phyloP scores from a whole-genome alignment of 2,797 vertebrate species.

The Tenualosa thibaudeaui region DNA sequence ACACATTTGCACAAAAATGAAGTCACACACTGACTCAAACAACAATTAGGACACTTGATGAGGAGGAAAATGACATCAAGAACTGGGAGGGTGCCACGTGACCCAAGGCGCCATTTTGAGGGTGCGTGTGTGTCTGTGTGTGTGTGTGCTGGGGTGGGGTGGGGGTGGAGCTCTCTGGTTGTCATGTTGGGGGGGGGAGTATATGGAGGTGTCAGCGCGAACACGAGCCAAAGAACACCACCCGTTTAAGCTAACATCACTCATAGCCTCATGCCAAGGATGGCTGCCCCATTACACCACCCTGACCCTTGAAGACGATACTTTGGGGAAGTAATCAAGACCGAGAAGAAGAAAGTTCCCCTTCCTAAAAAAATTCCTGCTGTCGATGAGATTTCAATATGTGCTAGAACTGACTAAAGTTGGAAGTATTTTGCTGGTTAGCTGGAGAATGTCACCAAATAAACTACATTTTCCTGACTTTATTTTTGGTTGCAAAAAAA shows the following conservation, averaged over 20 bases:
- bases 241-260: conserved; percentile 48
- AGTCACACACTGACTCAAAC: neutral
- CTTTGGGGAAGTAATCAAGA: conserved; percentile 39
- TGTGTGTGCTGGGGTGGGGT: neutral
- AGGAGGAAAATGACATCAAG: conserved; percentile 19
- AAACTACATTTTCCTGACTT: neutral
- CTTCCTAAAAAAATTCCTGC: conserved; percentile 24
- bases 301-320: conserved; percentile 41
- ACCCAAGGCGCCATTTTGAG: neutral
- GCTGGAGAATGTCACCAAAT: neutral
- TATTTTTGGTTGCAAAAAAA: neutral
- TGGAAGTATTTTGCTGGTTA: neutral
- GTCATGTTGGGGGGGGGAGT: conserved; percentile 29
- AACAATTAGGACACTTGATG: neutral
- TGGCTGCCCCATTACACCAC: conserved; percentile 42
- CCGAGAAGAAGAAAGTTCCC: conserved; percentile 27
- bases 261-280: conserved; percentile 48
- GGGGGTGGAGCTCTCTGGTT: neutral
- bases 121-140: neutral
- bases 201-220: conserved; percentile 55
- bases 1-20: neutral
- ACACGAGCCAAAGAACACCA: conserved; percentile 56
- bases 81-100: neutral
- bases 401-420: neutral
- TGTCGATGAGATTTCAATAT: neutral